Evolutionary conservation across 2,888 invertebrate species (phyloP).

Genomic region (Latrodectus hesperus): DNA sequence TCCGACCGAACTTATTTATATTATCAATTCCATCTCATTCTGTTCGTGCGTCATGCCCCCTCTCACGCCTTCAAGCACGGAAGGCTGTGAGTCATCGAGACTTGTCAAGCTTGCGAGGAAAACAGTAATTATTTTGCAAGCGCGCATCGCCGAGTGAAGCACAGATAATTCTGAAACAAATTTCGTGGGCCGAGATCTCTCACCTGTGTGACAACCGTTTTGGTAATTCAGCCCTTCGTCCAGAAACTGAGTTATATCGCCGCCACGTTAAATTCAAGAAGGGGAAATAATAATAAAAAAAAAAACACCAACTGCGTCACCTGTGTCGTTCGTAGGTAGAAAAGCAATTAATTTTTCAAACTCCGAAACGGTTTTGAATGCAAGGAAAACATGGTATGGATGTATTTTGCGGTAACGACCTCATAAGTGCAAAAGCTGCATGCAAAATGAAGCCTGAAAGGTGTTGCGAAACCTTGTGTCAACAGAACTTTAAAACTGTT

Average conservation of each 20-base stretch:
- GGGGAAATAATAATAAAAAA: neutral
- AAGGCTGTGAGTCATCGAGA: neutral
- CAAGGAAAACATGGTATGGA: neutral
- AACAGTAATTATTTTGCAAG: neutral
- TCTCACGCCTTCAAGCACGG: neutral
- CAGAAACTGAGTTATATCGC: neutral
- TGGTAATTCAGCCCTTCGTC: neutral
- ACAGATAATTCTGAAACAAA: neutral
- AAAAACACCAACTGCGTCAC: neutral
- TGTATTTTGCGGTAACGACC: conserved; percentile 1
- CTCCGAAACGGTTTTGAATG: neutral
- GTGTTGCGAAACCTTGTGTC: no score
- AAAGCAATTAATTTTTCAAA: neutral
- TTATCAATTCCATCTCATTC: neutral
- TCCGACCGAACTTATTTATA: neutral
- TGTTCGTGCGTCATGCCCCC: neutral
- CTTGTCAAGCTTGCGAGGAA: neutral
- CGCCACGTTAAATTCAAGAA: neutral
- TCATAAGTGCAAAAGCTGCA: neutral
- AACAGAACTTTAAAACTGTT: no score
- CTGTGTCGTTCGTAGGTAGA: neutral
- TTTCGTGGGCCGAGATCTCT: neutral
- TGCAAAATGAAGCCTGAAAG: no score
- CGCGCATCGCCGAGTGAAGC: neutral
- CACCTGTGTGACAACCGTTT: neutral